These are phyloP conservation scores for Hyaena hyaena DNA, from an alignment of 2,113 vertebrate species.

Conservation along the genomic window DNA sequence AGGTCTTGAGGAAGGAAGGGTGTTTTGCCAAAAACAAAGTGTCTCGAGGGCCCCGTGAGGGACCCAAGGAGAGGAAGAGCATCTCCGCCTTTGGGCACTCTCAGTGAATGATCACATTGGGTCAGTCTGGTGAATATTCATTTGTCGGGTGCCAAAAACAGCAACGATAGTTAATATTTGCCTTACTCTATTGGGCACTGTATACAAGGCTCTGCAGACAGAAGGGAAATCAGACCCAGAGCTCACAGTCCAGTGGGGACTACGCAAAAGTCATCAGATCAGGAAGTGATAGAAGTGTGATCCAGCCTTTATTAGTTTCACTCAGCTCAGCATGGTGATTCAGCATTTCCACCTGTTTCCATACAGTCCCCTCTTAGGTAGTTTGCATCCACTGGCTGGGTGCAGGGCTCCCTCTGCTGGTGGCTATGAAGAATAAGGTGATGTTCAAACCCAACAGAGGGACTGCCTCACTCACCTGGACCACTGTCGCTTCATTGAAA, in stretches of 20 bases:
- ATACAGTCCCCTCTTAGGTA: background rate
- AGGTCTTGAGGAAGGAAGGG: background rate
- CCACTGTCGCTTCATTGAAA: background rate
- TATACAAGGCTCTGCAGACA: background rate
- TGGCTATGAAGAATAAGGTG: background rate
- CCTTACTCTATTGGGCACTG: background rate
- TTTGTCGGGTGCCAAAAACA: slow-evolving; percentile 12
- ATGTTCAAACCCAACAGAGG: background rate
- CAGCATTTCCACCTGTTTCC: slow-evolving; percentile 72
- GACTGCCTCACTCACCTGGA: background rate
- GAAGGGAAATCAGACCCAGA: background rate
- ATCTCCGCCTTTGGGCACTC: background rate
- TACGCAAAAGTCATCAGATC: background rate
- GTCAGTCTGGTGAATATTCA: background rate
- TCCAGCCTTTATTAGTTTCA: background rate
- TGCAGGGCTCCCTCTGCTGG: slow-evolving; percentile 73
- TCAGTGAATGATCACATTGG: background rate
- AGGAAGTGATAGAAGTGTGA: background rate
- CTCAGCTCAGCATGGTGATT: background rate
- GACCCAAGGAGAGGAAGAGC: background rate
- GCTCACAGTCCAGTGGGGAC: background rate
- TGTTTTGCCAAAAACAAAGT: background rate
- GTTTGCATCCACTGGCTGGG: background rate
- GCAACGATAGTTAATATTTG: background rate
- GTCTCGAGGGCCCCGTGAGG: background rate